Percentiles rank a stretch among this genome's conserved stretches.
Conservation (phyloP, 64 coral and sea anemone genomes). For the Cladopsammia gracilis region DNA sequence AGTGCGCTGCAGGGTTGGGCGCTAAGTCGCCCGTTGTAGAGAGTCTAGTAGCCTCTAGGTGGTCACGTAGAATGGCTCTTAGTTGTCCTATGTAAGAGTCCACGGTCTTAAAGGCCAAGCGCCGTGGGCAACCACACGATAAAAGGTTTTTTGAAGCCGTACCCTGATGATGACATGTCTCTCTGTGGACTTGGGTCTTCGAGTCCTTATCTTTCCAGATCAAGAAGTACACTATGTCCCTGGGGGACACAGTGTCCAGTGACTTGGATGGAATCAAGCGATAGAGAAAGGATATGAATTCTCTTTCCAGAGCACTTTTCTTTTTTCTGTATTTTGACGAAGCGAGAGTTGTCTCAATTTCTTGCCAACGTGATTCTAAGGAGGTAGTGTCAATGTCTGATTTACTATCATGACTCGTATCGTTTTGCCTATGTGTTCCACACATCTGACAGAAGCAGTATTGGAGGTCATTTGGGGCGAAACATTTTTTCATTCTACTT, state of each 20-base stretch:
- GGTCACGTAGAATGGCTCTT: neutral
- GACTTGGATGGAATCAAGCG: neutral
- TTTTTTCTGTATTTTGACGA: slow-evolving; percentile 11
- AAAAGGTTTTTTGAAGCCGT: neutral
- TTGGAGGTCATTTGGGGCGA: slow-evolving; percentile 19
- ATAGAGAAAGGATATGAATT: neutral
- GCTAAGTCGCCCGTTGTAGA: neutral
- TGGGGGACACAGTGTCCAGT: neutral
- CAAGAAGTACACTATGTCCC: neutral
- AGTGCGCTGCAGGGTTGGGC: neutral
- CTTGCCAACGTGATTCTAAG: neutral
- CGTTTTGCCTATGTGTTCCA: neutral
- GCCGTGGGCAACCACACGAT: neutral
- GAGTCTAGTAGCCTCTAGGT: slow-evolving; percentile 7
- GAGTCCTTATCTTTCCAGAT: neutral
- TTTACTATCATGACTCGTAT: neutral
- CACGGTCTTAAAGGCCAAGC: slow-evolving; percentile 12
- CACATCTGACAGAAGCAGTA: slow-evolving; percentile 16
- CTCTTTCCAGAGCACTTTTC: neutral
- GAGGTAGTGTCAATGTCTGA: neutral
- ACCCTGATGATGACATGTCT: neutral
- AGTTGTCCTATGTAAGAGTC: slow-evolving; percentile 24
- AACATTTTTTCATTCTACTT: slow-evolving; percentile 6
- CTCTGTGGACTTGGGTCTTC: neutral
- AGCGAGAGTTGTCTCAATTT: neutral